Conservation (phyloP, 2,113 vertebrate genomes). For the Eira barbara region DNA sequence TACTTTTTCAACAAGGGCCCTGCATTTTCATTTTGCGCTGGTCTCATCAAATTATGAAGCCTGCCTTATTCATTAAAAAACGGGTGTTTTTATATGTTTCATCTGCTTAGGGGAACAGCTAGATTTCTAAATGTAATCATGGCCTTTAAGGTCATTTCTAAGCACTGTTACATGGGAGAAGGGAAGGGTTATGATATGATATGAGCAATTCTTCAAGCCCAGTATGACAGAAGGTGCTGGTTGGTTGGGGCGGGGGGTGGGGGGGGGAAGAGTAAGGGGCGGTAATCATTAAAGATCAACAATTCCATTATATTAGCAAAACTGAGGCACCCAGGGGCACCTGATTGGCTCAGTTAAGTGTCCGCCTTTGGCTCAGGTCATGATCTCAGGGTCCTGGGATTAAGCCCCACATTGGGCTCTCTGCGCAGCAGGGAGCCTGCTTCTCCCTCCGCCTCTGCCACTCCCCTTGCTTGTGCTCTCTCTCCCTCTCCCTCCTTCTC, state of each 20-base stretch:
- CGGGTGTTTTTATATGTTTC: neutral
- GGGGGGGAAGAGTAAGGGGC: too few relatives aligned
- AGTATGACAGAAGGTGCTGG: neutral
- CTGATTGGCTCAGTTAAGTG: neutral
- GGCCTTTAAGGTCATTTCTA: neutral
- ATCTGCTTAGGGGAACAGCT: neutral
- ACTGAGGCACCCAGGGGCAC: neutral
- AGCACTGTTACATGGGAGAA: neutral
- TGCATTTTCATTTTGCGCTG: constrained; percentile 17
- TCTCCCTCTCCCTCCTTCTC: too few relatives aligned
- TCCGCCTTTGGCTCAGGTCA: too few relatives aligned
- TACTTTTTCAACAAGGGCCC: neutral
- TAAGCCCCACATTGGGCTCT: too few relatives aligned
- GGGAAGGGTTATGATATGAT: neutral
- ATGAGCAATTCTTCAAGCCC: neutral
- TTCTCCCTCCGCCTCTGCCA: too few relatives aligned
- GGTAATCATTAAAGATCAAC: neutral
- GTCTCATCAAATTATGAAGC: neutral
- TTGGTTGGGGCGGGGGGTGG: neutral
- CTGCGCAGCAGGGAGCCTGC: too few relatives aligned
- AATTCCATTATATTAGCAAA: neutral
- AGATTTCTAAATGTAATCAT: neutral
- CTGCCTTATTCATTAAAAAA: neutral
- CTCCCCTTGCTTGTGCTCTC: too few relatives aligned
- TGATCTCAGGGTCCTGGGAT: too few relatives aligned